Evolutionary conservation across 2,888 invertebrate genomes (phyloP).

Genomic region (Trichopoda pennipes): DNA sequence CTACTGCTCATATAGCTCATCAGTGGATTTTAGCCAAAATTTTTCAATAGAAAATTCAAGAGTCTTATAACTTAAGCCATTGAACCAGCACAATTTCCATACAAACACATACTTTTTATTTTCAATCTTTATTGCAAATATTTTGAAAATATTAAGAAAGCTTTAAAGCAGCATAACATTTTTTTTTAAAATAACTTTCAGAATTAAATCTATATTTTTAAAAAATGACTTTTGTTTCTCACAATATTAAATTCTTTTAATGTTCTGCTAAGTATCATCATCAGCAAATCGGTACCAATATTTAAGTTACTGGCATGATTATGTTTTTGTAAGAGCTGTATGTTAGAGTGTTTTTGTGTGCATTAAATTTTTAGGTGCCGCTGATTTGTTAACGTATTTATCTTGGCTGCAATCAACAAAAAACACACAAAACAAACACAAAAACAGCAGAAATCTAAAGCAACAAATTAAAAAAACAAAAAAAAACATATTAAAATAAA

Average conservation of each 20-base stretch:
- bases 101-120: too few species aligned
- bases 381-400: constrained; percentile 68
- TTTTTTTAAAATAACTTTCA: not conserved
- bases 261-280: constrained; percentile 4
- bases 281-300: constrained; percentile 23
- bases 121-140: too few species aligned
- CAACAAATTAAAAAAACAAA: too few species aligned
- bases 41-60: too few species aligned
- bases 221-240: too few species aligned
- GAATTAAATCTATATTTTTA: not conserved
- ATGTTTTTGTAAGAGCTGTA: not conserved
- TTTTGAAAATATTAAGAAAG: too few species aligned
- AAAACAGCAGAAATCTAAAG: constrained; percentile 10
- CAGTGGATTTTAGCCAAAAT: too few species aligned
- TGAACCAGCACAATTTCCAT: too few species aligned
- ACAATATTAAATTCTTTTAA: not conserved
- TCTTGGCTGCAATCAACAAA: constrained; percentile 58
- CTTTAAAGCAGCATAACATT: not conserved
- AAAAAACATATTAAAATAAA: too few species aligned
- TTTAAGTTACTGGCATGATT: not conserved
- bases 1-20: too few species aligned
- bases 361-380: constrained; percentile 56
- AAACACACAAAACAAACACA: constrained; percentile 54
- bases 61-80: too few species aligned
- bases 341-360: constrained; percentile 10